Evolutionary conservation across 1,140 invertebrate genomes (phyloP), one percentile per base, ranked within the genome.

Genomic region (Scaptodrosophila lebanonensis): DNA sequence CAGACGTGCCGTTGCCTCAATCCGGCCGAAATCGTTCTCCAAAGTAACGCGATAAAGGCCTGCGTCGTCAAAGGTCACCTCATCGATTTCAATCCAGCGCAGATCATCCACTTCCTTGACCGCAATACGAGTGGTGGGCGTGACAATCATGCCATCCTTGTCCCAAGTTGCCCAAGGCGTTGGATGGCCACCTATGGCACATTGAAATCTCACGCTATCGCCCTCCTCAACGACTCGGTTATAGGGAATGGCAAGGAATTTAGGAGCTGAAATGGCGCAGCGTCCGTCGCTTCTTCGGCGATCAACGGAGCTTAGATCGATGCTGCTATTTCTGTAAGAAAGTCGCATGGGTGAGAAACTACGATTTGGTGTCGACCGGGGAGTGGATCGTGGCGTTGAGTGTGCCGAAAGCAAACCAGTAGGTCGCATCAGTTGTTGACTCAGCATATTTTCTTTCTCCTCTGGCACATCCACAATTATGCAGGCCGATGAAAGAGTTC

Each of bases 231-330:
- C 94, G 3, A 95, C 91, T 36, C 93, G 91, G 83, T 95, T 95
- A 76, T 95, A 94, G 1, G 95, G 95, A 50, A 95, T 92, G 13
- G 95, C 93, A 85, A 95, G 94, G 88, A 97, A 97, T 86, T 94
- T 94, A 0, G 95, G 94, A 1, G 93, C 89, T 27, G 88, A 75
- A 15, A 90, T 72, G 43, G 86, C 68, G 8, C 54, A 57, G 0
- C 72, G 62, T 5, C 62, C 86, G 84, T 35, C 83, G 59, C 70
- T 79, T 2, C 72, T 2, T 91, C 94, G 3, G 90, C 89, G 39
- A 84, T 82, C 43, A 64, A 69, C 59, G 1, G 63, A 62, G 0
- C 35, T 38, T 11, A 85, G 42, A 59, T 86, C 75, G 50, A 84
- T 84, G 60, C 66, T 84, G 18, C 72, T 85, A 42, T 70, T 64